Conservation (phyloP, 1,140 invertebrate genomes). For the Samia ricini region DNA sequence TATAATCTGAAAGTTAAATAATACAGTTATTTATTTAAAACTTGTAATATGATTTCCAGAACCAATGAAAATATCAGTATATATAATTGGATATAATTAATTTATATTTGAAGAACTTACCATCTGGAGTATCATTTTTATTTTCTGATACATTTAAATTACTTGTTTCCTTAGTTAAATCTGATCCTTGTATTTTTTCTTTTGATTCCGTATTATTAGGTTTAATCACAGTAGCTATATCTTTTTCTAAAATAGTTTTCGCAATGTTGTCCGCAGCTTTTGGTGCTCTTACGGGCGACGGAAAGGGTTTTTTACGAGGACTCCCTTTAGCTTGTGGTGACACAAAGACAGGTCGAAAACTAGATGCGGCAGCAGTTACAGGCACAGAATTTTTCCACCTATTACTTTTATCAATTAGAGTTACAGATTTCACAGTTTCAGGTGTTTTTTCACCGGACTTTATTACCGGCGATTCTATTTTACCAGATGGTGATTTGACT, state of each 20-base stretch:
- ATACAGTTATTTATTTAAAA: slow-evolving; percentile 4
- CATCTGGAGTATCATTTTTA: slow-evolving; percentile 22
- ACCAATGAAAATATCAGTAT: too few relatives aligned
- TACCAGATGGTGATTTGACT: not conserved
- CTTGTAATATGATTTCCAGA: too few relatives aligned
- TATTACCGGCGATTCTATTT: not conserved
- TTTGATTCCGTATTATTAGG: not conserved
- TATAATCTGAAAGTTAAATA: slow-evolving; percentile 38
- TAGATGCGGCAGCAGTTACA: slow-evolving; percentile 22
- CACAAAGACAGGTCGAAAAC: slow-evolving; percentile 22
- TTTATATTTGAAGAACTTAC: slow-evolving; percentile 30
- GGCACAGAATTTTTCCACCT: slow-evolving; percentile 17
- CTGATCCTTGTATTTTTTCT: not conserved
- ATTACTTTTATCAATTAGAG: slow-evolving; percentile 5
- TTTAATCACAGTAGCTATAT: not conserved
- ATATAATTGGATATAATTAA: not conserved
- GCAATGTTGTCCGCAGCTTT: not conserved
- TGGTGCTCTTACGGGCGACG: not conserved
- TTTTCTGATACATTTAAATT: slow-evolving; percentile 2
- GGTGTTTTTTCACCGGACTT: not conserved
- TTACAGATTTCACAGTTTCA: not conserved
- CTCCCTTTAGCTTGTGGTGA: slow-evolving; percentile 22
- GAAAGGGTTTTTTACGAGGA: not conserved
- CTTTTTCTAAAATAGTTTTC: not conserved
- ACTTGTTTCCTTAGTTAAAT: slow-evolving; percentile 1